Base-by-base conservation (phyloP, 2,888 invertebrate genomes). In the Synanthedon vespiformis region DNA sequence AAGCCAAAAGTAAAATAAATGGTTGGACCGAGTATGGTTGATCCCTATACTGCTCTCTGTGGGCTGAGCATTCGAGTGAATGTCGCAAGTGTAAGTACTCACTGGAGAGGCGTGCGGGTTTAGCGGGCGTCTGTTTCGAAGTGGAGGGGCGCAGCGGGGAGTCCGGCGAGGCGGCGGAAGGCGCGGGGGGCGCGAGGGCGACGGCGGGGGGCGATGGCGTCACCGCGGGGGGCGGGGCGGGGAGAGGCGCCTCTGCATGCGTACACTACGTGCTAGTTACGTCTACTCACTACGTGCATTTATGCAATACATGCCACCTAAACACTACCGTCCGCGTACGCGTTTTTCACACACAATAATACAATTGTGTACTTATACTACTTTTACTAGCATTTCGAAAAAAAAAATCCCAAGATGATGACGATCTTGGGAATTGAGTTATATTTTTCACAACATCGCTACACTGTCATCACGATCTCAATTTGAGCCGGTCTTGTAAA, bases 261-360 rank as follows among this genome's bases (percentile, higher is more conserved):
- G 79, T 67, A 79, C 71, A 77, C 85, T 85, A 85, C 83, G 84
- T 84, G 85, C 85, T 73, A 75, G 73, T 82, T 81, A 81, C 67
- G 65, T 58, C 77, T 79, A 81, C 69, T 61, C 59, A 55, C 79
- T 79, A 77, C 77, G 69, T 70, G 69, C 74, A 22, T 22, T 22
- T 22, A 22, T 22, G 22, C 22, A 12, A n/a, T 40, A 41, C 53
- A 50, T 41, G 51, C 41, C 16, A 51, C 12, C 44, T 44, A 44
- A 4, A n/a, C 14, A 14, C 44, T 44, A 13, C 8, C 13, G 6
- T n/a, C 44, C 44, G 44, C 13, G n/a, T n/a, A 44, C 4, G 44
- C 44, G 44, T 44, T 13, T n/a, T 13, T 34, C 10, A 10, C 34
- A 34, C 22, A 22, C 22, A 22, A 22, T n/a, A n/a, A n/a, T n/a